phyloP scores from a whole-genome alignment of 92 coral and sea anemone genomes.

The Palythoa grandiflora region DNA sequence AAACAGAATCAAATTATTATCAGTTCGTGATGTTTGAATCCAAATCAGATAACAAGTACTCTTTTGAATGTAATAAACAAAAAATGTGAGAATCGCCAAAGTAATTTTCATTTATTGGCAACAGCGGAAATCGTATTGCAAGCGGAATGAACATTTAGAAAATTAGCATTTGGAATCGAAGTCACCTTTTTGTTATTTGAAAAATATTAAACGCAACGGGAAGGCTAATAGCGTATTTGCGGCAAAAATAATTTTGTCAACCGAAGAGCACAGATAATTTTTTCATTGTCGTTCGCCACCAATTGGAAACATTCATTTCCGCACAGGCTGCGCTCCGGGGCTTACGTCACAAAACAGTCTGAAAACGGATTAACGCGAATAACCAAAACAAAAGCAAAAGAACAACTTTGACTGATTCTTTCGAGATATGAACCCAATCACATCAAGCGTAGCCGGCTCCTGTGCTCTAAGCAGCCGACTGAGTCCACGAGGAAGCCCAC shows the following conservation, averaged over 20 bases:
- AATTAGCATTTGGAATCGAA: slow-evolving; percentile 18
- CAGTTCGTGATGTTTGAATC: background rate
- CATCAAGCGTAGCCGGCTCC: slow-evolving; percentile 39
- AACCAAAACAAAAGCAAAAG: background rate
- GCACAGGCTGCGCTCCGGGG: background rate
- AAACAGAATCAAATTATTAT: background rate
- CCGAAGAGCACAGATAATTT: background rate
- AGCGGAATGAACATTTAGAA: slow-evolving; percentile 9
- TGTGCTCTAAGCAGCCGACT: slow-evolving; percentile 16
- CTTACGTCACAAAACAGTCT: slow-evolving; percentile 20
- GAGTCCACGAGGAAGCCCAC: slow-evolving; percentile 29
- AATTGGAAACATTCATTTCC: slow-evolving; percentile 12
- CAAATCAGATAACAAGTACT: background rate
- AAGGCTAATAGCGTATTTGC: background rate
- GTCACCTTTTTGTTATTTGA: background rate
- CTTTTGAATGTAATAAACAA: background rate
- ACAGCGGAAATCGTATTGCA: background rate
- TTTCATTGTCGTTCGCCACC: background rate
- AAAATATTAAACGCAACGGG: background rate
- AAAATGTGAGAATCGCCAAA: background rate
- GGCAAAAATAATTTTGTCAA: background rate
- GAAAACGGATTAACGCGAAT: background rate
- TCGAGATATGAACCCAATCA: slow-evolving; percentile 36
- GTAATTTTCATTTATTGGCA: background rate
- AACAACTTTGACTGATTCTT: background rate